A percentile compares a stretch with the other conserved stretches of the same genome.
These are phyloP conservation scores for Mobula hypostoma DNA, from an alignment of 2,113 vertebrate species.

Conservation along the genomic window DNA sequence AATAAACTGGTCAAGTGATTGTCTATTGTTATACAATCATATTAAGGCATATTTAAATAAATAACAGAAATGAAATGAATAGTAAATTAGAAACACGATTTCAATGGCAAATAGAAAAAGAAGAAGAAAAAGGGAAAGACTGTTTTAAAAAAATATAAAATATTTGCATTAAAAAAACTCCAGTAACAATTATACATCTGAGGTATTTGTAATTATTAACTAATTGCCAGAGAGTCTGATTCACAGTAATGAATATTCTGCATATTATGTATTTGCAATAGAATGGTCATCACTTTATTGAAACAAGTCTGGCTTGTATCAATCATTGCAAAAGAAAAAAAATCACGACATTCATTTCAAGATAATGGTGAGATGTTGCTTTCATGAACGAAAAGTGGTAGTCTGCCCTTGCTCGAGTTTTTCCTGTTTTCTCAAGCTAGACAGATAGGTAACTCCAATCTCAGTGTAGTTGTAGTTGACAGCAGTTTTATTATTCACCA, in stretches of 20 bases:
- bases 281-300: neutral
- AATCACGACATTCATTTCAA: neutral
- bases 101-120: neutral
- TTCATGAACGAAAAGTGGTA: neutral
- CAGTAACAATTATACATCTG: neutral
- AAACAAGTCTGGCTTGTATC: neutral
- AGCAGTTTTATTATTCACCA: too few species aligned
- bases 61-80: neutral
- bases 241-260: neutral
- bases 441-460: too few species aligned
- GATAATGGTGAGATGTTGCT: neutral
- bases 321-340: neutral
- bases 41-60: neutral
- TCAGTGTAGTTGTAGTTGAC: too few species aligned
- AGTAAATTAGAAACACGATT: neutral
- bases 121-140: neutral
- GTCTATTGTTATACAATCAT: neutral
- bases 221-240: neutral
- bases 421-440: too few species aligned
- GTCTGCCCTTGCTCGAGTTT: too few species aligned
- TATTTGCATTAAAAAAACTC: neutral
- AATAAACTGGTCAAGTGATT: neutral
- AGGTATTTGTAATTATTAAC: neutral
- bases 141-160: neutral
- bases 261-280: neutral